Evolutionary conservation across 2,113 vertebrate genomes (phyloP).

Genomic region (Zapus hudsonius): DNA sequence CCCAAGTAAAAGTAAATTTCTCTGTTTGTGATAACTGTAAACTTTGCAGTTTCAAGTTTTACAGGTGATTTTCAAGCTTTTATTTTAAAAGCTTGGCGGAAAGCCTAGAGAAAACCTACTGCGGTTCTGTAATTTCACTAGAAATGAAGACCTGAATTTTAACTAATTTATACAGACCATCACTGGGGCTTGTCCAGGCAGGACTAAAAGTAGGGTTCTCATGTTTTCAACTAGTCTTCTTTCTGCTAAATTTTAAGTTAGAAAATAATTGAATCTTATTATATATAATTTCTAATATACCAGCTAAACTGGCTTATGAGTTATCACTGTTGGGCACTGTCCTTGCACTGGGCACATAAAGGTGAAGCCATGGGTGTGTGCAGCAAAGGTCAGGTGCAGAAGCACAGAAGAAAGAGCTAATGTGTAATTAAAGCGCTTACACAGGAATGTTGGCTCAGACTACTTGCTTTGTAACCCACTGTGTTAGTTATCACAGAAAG

Average conservation of each 20-base stretch:
- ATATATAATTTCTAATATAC: constrained; percentile 3
- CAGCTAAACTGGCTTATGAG: background rate
- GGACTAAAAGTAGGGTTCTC: background rate
- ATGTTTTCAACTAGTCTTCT: background rate
- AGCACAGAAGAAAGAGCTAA: no score
- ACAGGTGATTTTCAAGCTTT: background rate
- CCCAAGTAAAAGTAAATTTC: background rate
- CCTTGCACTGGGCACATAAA: background rate
- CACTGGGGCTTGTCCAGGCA: background rate
- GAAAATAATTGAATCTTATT: background rate
- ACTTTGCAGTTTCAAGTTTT: background rate
- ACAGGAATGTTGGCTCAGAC: background rate
- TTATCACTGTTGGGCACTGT: no score
- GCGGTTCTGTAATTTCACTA: background rate
- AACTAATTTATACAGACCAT: background rate
- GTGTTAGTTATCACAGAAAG: background rate
- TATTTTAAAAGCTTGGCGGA: background rate
- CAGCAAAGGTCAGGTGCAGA: rapidly evolving
- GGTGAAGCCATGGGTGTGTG: rapidly evolving
- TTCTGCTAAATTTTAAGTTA: background rate
- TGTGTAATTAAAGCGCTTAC: background rate
- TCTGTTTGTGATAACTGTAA: background rate
- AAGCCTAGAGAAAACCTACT: background rate
- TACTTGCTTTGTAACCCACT: background rate
- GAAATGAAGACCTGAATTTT: background rate